Evolutionary conservation across 2,113 vertebrate species (phyloP).

Genomic region (Collichthys lucidus): DNA sequence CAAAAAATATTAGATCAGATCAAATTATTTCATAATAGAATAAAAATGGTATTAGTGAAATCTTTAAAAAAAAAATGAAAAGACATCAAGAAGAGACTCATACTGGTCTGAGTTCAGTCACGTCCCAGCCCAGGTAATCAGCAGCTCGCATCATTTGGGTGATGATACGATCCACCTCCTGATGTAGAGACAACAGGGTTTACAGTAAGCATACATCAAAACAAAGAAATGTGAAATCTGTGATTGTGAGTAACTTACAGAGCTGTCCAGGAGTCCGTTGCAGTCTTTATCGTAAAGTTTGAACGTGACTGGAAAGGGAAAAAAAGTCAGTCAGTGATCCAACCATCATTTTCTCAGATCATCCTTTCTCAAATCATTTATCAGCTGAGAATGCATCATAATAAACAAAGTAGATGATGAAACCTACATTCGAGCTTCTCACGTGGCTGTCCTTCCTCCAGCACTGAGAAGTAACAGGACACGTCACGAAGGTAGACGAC

Average conservation of each 20-base stretch:
- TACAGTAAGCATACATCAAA: not conserved
- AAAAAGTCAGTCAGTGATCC: slow-evolving; percentile 22
- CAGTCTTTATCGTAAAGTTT: slow-evolving; percentile 94
- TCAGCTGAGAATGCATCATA: not conserved
- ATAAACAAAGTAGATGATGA: not conserved
- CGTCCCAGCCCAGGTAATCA: slow-evolving; percentile 94
- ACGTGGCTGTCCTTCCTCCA: slow-evolving; percentile 91
- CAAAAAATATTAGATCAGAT: not conserved
- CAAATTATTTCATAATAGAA: not conserved
- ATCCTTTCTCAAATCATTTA: not conserved
- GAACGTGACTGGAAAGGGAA: slow-evolving; percentile 87
- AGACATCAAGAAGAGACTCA: slow-evolving; percentile 41
- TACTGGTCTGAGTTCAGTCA: slow-evolving; percentile 93
- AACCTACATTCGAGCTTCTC: slow-evolving; percentile 94
- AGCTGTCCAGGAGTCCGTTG: slow-evolving; percentile 92
- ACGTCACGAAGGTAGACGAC: slow-evolving; percentile 91
- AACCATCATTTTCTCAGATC: not conserved
- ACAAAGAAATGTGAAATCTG: not conserved
- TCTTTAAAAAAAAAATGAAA: not conserved
- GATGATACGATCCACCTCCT: slow-evolving; percentile 96
- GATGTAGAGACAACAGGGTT: slow-evolving; percentile 34
- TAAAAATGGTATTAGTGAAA: not conserved
- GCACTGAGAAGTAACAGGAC: slow-evolving; percentile 94
- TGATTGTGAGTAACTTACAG: slow-evolving; percentile 83
- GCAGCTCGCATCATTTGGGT: slow-evolving; percentile 96